A percentile compares a stretch with the other conserved stretches of the same genome.
Conservation (phyloP, 2,797 vertebrate species). For the Paguma larvata region DNA sequence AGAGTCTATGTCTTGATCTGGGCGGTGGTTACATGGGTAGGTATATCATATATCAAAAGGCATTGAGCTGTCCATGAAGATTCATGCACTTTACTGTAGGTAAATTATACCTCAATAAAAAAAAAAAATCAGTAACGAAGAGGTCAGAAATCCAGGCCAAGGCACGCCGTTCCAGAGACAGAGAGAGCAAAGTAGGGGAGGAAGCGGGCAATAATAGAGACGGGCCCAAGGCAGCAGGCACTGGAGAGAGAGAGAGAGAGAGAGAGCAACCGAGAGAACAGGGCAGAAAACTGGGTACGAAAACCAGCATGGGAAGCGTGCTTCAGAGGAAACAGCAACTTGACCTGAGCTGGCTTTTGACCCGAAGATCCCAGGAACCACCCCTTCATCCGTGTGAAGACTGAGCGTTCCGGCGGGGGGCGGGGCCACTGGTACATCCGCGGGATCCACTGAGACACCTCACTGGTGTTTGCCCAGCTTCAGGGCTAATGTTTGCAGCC, state of each 20-base stretch:
- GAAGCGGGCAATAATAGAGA: too few relatives aligned
- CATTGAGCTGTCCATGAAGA: neutral
- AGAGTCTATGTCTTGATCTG: neutral
- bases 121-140: neutral
- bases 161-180: neutral
- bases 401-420: conserved; percentile 73
- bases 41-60: neutral
- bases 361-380: neutral
- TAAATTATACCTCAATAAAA: neutral
- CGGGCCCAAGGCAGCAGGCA: neutral
- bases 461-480: conserved; percentile 70
- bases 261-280: neutral
- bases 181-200: neutral
- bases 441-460: conserved; percentile 82
- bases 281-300: neutral
- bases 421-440: conserved; percentile 74
- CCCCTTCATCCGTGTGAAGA: conserved; percentile 73
- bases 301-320: accelerated
- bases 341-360: neutral
- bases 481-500: conserved; percentile 68
- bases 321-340: neutral
- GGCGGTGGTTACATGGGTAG: neutral
- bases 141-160: neutral
- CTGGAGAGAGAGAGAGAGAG: neutral
- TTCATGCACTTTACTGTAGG: neutral